Conservation (phyloP, 1,140 invertebrate genomes). For the Trialeurodes vaporariorum region DNA sequence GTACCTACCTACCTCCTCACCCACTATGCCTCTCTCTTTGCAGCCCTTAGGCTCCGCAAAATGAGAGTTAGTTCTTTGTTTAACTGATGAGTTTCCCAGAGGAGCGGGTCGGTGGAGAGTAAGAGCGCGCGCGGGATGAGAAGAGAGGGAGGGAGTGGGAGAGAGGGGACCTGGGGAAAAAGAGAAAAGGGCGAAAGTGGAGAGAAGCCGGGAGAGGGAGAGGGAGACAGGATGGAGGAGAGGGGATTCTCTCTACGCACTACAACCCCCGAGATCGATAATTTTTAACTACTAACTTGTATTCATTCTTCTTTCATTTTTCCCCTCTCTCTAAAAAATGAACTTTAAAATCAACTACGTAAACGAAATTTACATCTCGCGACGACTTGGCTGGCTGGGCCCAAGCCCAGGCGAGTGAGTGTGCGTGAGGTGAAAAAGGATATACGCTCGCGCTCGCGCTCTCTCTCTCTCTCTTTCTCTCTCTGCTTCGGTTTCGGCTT, state of each 20-base stretch:
- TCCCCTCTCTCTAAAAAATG: neutral
- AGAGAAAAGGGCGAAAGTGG: too few species aligned
- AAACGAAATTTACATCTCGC: neutral
- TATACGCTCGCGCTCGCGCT: neutral
- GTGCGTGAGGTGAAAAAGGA: neutral
- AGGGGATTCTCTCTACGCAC: neutral
- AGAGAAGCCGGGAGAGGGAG: too few species aligned
- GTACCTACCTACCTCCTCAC: neutral
- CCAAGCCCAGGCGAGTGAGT: too few species aligned
- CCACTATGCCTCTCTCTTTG: neutral
- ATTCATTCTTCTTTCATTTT: neutral
- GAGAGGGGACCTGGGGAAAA: neutral
- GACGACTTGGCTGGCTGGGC: too few species aligned
- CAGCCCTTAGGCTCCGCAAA: neutral
- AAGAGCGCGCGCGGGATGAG: too few species aligned
- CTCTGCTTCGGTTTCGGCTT: too few species aligned
- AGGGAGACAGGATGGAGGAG: too few species aligned
- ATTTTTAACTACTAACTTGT: neutral
- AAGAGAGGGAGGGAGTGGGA: too few species aligned
- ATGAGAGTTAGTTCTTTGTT: neutral
- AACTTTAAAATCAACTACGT: constrained; percentile 1
- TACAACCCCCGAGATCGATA: neutral
- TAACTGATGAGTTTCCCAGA: neutral
- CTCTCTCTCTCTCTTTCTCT: too few species aligned
- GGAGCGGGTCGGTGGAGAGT: neutral